phyloP scores from a whole-genome alignment of 1,140 invertebrate species.

The Asbolus verrucosus region DNA sequence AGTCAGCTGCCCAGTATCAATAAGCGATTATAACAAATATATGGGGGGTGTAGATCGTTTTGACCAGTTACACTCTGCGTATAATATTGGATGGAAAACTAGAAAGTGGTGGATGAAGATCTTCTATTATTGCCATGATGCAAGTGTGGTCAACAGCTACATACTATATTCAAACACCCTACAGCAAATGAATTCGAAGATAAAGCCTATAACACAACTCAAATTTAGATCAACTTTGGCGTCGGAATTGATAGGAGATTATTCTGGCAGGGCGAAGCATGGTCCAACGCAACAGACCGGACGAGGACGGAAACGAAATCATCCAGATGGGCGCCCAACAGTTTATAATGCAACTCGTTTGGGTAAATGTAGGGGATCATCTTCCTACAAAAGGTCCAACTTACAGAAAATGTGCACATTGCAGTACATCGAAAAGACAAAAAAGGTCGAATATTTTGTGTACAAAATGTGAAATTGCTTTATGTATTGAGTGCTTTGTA shows the following conservation, averaged over 20 bases:
- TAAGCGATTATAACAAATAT: conserved; percentile 8
- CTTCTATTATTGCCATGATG: neutral
- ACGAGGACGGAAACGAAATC: neutral
- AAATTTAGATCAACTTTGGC: conserved; percentile 6
- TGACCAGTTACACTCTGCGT: conserved; percentile 1
- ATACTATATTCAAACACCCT: neutral
- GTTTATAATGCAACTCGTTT: neutral
- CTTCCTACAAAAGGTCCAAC: neutral
- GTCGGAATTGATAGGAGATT: conserved; percentile 2
- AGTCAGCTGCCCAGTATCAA: neutral
- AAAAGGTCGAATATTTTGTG: neutral
- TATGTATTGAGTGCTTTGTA: neutral
- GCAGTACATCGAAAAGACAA: neutral
- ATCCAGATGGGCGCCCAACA: neutral
- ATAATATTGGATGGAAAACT: conserved; percentile 22
- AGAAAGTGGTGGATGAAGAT: conserved; percentile 1
- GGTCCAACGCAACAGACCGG: neutral
- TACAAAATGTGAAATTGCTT: neutral
- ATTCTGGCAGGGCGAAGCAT: neutral
- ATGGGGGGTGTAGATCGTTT: conserved; percentile 17
- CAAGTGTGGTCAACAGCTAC: neutral
- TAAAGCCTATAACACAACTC: neutral
- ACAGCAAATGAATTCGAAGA: neutral
- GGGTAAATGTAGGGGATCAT: neutral
- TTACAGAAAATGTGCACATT: neutral